Base-by-base conservation (phyloP, 1,140 invertebrate species). In the Thaumetopoea pityocampa region DNA sequence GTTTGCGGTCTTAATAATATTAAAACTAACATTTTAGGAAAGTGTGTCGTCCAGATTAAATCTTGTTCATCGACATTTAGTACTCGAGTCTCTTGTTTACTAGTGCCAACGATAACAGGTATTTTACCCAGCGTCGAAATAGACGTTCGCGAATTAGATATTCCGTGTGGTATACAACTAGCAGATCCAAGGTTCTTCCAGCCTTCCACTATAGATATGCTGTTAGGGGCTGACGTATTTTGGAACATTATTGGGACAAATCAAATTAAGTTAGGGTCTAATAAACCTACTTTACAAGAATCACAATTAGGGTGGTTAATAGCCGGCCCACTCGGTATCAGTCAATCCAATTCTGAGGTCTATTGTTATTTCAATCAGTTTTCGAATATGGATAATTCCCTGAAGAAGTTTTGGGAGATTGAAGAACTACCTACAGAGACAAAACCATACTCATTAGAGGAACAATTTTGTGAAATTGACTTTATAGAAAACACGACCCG, bases 391-490 rank as follows among this genome's bases (percentile, higher is more conserved):
- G 4, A 6, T 7, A 15, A 15, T 15, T 12, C 5, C 4, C 9
- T 35, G 8, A n/a, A 19, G 4, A 23, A 6, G 5, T 35, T 35
- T 15, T 35, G 33, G 33, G 20, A 22, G 16, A 3, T 35, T 1
- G 33, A 35, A 8, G 5, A 26, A 1, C 19, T 52, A 29, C 22
- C 42, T 12, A 1, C 10, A 4, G 33, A 20, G 24, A n/a, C n/a
- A n/a, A 20, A 41, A 18, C 36, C 32, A 5, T 17, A 37, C 7
- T 26, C 49, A 3, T 18, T 16, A 26, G 43, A 49, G 10, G 40
- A 54, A 45, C 32, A 41, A 2, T 44, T 40, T 10, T 63, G 59
- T 5, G 59, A 63, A 36, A 33, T 46, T 4, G 46, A 42, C 26
- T 63, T 52, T 14, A 11, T 22, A 3, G 2, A 22, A 24, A 56